Percentiles rank a stretch among this genome's conserved stretches.
phyloP scores from a whole-genome alignment of 2,888 invertebrate genomes.

The Scelioninae gen. 2 region DNA sequence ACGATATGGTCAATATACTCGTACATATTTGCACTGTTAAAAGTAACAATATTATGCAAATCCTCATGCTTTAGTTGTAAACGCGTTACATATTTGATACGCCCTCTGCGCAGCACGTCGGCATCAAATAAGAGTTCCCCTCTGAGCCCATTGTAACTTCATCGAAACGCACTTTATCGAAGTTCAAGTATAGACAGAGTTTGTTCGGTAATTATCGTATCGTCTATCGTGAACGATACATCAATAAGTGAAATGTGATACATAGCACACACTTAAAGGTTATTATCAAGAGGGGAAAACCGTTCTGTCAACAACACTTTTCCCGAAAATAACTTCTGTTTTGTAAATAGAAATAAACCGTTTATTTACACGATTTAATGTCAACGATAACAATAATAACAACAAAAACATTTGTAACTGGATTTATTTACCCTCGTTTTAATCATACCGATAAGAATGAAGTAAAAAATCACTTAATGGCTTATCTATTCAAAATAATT shows the following conservation, averaged over 20 bases:
- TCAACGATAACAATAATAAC: no score
- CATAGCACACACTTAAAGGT: neutral
- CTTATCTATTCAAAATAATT: conserved; percentile 26
- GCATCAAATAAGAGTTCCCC: conserved; percentile 18
- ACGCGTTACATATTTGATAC: conserved; percentile 44
- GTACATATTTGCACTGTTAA: conserved; percentile 40
- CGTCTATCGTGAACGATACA: conserved; percentile 32
- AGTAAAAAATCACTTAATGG: conserved; percentile 12
- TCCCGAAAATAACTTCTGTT: neutral
- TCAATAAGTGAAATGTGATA: conserved; percentile 40
- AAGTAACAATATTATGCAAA: conserved; percentile 43
- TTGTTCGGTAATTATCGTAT: conserved; percentile 53
- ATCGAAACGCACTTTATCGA: conserved; percentile 31
- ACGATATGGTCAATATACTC: conserved; percentile 45
- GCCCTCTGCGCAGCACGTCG: neutral
- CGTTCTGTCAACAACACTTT: neutral
- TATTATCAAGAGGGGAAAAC: conserved; percentile 10
- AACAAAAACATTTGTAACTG: no score
- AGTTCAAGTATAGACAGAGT: conserved; percentile 28
- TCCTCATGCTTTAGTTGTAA: conserved; percentile 27
- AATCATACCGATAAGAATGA: no score
- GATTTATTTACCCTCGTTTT: no score
- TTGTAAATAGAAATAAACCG: neutral
- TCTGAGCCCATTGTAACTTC: conserved; percentile 21
- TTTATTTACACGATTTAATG: no score